Evolutionary conservation across 2,797 vertebrate genomes (phyloP).

Genomic region (Sebastes nivosus): DNA sequence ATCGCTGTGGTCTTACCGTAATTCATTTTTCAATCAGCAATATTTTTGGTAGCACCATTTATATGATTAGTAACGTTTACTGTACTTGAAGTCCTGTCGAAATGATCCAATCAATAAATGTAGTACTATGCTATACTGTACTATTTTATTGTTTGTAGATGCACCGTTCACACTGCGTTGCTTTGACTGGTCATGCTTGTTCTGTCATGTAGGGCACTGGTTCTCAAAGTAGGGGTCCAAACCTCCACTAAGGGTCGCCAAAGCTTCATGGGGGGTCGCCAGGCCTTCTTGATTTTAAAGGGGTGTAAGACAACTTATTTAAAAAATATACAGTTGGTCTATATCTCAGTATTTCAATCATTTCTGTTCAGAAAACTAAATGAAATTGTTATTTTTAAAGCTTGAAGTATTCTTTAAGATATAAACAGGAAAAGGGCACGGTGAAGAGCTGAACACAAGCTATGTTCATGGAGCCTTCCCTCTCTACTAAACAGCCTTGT

Average conservation of each 20-base stretch:
- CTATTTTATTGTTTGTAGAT: not conserved
- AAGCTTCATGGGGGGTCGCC: too few species aligned
- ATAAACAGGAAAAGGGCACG: not conserved
- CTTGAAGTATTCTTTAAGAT: too few species aligned
- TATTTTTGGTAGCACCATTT: constrained; percentile 57
- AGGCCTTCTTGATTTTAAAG: too few species aligned
- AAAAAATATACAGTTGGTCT: too few species aligned
- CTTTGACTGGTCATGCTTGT: not conserved
- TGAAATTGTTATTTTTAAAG: not conserved
- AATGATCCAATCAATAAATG: constrained; percentile 70
- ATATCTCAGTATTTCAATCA: too few species aligned
- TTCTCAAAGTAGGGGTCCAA: not conserved
- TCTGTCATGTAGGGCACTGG: not conserved
- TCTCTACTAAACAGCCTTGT: too few species aligned
- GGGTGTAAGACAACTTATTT: too few species aligned
- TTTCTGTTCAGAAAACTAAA: too few species aligned
- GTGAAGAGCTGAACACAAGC: not conserved
- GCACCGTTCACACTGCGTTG: not conserved
- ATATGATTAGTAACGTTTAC: constrained; percentile 25
- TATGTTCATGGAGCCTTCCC: not conserved
- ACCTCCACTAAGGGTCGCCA: too few species aligned
- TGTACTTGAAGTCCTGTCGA: constrained; percentile 50
- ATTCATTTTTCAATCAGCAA: constrained; percentile 42
- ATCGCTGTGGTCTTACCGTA: constrained; percentile 37
- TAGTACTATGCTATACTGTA: constrained; percentile 16